Base-by-base conservation (phyloP, 2,888 invertebrate species). In the Lamproptera curius region DNA sequence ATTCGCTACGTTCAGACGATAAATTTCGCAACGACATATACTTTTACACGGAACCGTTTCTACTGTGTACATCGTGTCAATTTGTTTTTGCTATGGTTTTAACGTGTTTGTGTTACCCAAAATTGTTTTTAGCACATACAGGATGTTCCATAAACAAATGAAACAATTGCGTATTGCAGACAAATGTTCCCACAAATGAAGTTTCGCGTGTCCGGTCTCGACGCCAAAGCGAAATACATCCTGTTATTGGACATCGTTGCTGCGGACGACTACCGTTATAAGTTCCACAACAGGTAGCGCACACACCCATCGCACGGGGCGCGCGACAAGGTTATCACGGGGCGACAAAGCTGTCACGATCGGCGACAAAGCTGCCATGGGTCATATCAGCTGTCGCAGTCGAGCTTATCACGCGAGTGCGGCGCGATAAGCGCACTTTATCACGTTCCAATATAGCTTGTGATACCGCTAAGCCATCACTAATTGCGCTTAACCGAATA, bases 111-210 rank as follows among this genome's bases (percentile, higher is more conserved):
- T n/a, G n/a, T n/a, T n/a, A n/a, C n/a, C n/a, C n/a, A n/a, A n/a
- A n/a, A n/a, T n/a, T n/a, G n/a, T n/a, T n/a, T n/a, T n/a, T n/a
- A n/a, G n/a, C n/a, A n/a, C n/a, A n/a, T n/a, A n/a, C n/a, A n/a
- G n/a, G n/a, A n/a, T n/a, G n/a, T n/a, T n/a, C n/a, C n/a, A n/a
- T n/a, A n/a, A n/a, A n/a, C n/a, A n/a, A n/a, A n/a, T n/a, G n/a
- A n/a, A n/a, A n/a, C 50, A 56, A 68, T 75, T 79, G 67, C 67
- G 54, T 68, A 76, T 91, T 93, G 57, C 93, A 99, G 98, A 91
- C 97, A 99, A 92, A 99, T 99, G 97, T 99, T 99, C 90, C 99
- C 99, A 73, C 97, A 99, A 90, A 98, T 96, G 95, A 98, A 98
- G 92, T 98, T 98, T 89, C 95, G 98, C 78, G 96, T 99, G 71